Conservation (phyloP, 1,140 invertebrate species). For the Penaeus japonicus region DNA sequence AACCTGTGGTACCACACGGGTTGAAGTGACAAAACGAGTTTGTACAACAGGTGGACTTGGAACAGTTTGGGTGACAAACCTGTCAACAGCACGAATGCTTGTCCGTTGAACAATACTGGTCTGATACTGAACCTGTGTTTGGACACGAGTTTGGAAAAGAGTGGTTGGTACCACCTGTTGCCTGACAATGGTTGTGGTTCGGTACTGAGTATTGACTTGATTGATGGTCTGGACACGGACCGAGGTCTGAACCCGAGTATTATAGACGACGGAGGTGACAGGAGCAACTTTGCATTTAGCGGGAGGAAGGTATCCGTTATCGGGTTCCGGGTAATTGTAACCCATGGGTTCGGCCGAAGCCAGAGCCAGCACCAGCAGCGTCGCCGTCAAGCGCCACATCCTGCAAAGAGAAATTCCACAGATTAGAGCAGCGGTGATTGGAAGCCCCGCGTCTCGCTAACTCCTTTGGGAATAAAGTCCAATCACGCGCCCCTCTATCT, state of each 20-base stretch:
- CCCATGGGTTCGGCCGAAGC: constrained; percentile 24
- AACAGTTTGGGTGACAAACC: constrained; percentile 33
- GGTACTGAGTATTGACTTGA: constrained; percentile 27
- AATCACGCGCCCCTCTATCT: constrained; percentile 54
- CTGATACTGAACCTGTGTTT: constrained; percentile 40
- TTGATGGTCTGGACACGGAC: constrained; percentile 13
- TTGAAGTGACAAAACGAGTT: constrained; percentile 19
- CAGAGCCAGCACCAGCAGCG: constrained; percentile 31
- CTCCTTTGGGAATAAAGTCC: constrained; percentile 57
- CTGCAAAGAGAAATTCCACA: constrained; percentile 54
- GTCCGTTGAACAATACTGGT: constrained; percentile 37
- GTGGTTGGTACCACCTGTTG: constrained; percentile 42
- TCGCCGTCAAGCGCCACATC: constrained; percentile 48
- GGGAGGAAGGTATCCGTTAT: constrained; percentile 26
- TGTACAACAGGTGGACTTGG: constrained; percentile 23
- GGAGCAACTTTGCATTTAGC: not conserved
- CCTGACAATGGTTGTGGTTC: constrained; percentile 41
- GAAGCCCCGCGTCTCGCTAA: constrained; percentile 51
- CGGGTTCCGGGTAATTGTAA: constrained; percentile 1
- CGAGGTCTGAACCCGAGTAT: constrained; percentile 32
- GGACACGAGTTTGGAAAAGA: constrained; percentile 29
- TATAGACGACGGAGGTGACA: constrained; percentile 11
- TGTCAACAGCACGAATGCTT: not conserved
- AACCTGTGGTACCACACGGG: constrained; percentile 42
- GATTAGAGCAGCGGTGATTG: constrained; percentile 55